Conservation (phyloP, 2,113 vertebrate genomes). For the Heterotilapia buettikoferi region DNA sequence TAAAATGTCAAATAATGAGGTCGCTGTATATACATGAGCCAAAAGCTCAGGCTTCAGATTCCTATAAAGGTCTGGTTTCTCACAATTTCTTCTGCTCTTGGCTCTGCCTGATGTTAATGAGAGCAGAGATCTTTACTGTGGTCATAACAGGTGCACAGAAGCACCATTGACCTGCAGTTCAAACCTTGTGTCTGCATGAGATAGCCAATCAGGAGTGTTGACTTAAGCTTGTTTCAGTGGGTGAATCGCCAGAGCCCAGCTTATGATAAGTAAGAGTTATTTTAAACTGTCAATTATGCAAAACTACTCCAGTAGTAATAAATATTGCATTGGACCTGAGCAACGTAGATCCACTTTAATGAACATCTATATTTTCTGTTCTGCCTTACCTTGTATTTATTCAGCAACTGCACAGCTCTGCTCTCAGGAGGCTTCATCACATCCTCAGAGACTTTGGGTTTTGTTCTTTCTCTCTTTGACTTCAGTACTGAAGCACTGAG, state of each 20-base stretch:
- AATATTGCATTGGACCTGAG: neutral
- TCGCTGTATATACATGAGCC: neutral
- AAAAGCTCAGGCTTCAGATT: neutral
- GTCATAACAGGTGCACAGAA: neutral
- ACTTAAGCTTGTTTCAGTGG: neutral
- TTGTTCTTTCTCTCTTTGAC: conserved; percentile 52
- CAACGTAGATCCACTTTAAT: neutral
- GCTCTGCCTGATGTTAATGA: neutral
- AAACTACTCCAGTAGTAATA: neutral
- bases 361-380: neutral
- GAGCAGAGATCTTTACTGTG: neutral
- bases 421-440: conserved; percentile 65
- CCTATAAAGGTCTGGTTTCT: neutral
- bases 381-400: conserved; percentile 79
- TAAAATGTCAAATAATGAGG: neutral
- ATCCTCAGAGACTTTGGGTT: conserved; percentile 54
- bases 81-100: neutral
- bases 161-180: neutral
- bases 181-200: neutral
- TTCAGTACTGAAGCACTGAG: conserved; percentile 70
- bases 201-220: neutral
- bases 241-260: neutral
- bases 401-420: conserved; percentile 63
- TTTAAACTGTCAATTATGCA: neutral
- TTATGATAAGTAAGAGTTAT: neutral